A percentile compares a stretch with the other conserved stretches of the same genome.
These are phyloP conservation scores for Drosophila borealis DNA, from an alignment of 2,888 invertebrate genomes.

Conservation along the genomic window DNA sequence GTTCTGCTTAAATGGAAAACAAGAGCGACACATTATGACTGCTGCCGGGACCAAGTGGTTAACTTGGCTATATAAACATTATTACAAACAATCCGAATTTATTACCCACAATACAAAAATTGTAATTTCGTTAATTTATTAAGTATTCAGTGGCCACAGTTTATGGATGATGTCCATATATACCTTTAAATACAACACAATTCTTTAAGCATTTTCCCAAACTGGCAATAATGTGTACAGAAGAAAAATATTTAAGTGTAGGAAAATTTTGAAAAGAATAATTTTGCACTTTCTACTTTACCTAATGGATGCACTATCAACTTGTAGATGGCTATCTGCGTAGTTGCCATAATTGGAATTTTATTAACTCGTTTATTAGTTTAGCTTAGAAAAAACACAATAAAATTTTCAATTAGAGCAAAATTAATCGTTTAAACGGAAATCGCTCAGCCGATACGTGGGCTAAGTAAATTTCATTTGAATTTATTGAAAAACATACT, in stretches of 20 bases:
- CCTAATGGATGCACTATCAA: too few species aligned
- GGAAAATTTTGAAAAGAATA: too few species aligned
- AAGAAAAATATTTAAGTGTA: too few species aligned
- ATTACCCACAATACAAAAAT: too few species aligned
- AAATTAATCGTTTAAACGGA: constrained; percentile 1
- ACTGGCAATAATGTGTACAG: too few species aligned
- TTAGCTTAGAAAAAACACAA: neutral
- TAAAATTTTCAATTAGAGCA: neutral
- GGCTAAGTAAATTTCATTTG: constrained; percentile 6
- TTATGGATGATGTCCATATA: too few species aligned
- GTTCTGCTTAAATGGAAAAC: constrained; percentile 35
- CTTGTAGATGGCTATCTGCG: too few species aligned
- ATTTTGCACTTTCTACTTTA: too few species aligned
- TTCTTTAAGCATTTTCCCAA: too few species aligned
- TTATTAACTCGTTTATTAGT: neutral
- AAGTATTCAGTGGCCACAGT: too few species aligned
- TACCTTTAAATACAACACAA: too few species aligned
- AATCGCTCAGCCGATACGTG: constrained; percentile 1
- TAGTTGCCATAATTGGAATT: neutral
- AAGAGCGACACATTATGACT: constrained; percentile 44
- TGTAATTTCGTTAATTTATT: too few species aligned
- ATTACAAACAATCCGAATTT: constrained; percentile 1
- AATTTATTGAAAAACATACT: constrained; percentile 3
- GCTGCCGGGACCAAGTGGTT: constrained; percentile 7
- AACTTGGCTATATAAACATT: constrained; percentile 7